Evolutionary conservation across 2,113 vertebrate species (phyloP), one percentile per base, ranked within the genome.

Genomic region (Chlorocebus sabaeus): DNA sequence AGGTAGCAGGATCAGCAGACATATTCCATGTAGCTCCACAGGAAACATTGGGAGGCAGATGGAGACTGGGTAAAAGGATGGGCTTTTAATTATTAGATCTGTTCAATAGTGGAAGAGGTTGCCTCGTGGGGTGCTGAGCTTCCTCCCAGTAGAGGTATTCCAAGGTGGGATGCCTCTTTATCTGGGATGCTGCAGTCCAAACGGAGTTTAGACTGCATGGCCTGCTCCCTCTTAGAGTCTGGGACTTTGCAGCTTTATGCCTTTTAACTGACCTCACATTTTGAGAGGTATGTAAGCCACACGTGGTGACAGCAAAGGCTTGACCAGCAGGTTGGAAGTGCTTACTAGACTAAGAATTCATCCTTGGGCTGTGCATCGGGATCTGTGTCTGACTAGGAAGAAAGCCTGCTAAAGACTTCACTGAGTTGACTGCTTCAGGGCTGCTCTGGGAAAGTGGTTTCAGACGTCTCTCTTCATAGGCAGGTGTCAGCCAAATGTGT

Each of bases 401-500:
- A 93, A 85, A 93, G 78, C 48, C 23, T 92, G 67, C 50, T 57
- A 61, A 82, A 92, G 87, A 92, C 32, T 48, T 94, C 79, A 75
- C 89, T 75, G 82, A 79, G 22, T 73, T 70, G n/a, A 89, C 30
- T 89, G 92, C 93, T 98, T 75, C 55, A 52, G 96, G 95, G 93
- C 38, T 86, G 89, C 91, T 94, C 91, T 78, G 30, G 50, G 82
- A 93, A 97, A 89, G 68, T 93, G 83, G 59, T 91, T 97, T 96
- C 78, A 68, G 89, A 67, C 22, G 9, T 78, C 67, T 92, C 40
- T 95, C 92, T 97, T 97, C 93, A 95, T 43, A 97, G 85, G 43
- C 86, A 80, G 70, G 93, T 96, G 83, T 96, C 89, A 95, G 86
- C 82, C 68, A 83, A 96, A 75, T 57, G 87, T 96, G 61, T 80